phyloP scores from a whole-genome alignment of 1,140 invertebrate genomes.

The Pomphorhynchus laevis region DNA sequence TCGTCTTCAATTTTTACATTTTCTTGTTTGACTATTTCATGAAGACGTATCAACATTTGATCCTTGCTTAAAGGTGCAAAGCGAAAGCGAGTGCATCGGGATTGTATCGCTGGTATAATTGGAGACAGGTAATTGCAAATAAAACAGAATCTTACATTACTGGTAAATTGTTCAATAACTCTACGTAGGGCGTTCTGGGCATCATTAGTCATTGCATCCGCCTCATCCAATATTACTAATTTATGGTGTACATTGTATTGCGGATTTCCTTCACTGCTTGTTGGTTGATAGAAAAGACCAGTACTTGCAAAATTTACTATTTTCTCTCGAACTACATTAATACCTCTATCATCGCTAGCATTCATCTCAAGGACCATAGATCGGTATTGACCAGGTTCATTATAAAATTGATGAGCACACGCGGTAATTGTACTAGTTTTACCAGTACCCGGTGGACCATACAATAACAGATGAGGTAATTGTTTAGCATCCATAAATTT shows the following conservation, averaged over 20 bases:
- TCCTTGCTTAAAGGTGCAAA: constrained; percentile 47
- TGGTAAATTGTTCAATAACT: constrained; percentile 94
- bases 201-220: constrained; percentile 97
- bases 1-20: too few relatives aligned
- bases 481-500: constrained; percentile 60
- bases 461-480: constrained; percentile 73
- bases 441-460: constrained; percentile 88
- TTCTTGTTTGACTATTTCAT: constrained; percentile 47
- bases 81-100: constrained; percentile 71
- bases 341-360: constrained; percentile 92
- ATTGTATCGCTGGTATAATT: constrained; percentile 88
- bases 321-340: constrained; percentile 63
- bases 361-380: constrained; percentile 40
- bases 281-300: constrained; percentile 33
- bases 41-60: constrained; percentile 54
- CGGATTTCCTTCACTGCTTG: not conserved
- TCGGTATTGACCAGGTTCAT: not conserved
- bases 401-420: constrained; percentile 42
- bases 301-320: constrained; percentile 92
- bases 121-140: constrained; percentile 94
- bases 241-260: constrained; percentile 43
- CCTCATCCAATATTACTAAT: constrained; percentile 87
- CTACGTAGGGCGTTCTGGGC: constrained; percentile 84
- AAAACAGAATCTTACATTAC: constrained; percentile 83
- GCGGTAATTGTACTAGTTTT: constrained; percentile 93